Evolutionary conservation across 2,113 vertebrate species (phyloP).

Genomic region (Nesoenas mayeri): DNA sequence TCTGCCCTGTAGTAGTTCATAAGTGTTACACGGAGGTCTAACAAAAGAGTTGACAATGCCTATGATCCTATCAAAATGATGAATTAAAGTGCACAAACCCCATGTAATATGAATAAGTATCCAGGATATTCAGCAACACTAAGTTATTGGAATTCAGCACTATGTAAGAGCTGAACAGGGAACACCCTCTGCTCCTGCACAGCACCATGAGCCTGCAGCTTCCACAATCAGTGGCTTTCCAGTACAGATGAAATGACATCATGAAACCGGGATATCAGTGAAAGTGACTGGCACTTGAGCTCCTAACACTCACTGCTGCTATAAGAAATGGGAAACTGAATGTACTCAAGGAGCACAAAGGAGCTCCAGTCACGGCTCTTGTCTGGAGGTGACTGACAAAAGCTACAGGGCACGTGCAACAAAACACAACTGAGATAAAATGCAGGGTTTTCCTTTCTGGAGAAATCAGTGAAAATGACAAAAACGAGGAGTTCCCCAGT

Average conservation of each 20-base stretch:
- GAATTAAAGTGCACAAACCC: not conserved
- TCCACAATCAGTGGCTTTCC: no score
- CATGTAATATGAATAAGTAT: not conserved
- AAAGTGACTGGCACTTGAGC: no score
- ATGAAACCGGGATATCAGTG: no score
- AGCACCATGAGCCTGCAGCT: no score
- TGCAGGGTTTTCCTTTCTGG: not conserved
- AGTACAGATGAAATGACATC: no score
- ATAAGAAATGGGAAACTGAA: not conserved
- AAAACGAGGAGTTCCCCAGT: accelerated
- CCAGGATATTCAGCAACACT: not conserved
- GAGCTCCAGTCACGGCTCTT: not conserved
- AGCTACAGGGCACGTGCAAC: accelerated
- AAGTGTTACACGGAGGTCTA: accelerated
- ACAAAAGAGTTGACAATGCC: not conserved
- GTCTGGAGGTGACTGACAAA: not conserved
- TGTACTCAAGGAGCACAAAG: not conserved
- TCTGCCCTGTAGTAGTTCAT: not conserved
- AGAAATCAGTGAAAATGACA: not conserved
- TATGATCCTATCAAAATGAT: not conserved
- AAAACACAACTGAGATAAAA: not conserved
- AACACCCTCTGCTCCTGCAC: no score
- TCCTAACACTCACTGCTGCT: not conserved
- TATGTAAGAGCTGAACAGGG: no score
- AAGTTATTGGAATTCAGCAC: no score